These are phyloP conservation scores for Andrena minutula DNA, from an alignment of 2,888 invertebrate species.

Conservation along the genomic window DNA sequence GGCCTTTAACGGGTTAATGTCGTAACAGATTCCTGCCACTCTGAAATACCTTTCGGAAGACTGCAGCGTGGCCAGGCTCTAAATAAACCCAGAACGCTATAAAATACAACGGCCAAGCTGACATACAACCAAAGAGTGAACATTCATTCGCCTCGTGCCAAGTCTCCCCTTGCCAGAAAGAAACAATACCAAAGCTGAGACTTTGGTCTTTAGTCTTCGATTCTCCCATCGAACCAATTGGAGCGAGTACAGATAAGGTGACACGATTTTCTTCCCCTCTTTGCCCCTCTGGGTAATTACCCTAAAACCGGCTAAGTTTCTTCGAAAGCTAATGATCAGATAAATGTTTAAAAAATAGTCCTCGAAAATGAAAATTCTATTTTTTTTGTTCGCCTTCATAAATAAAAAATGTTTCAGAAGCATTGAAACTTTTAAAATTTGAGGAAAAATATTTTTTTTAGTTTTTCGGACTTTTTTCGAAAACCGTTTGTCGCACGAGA, in stretches of 20 bases:
- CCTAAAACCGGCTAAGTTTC: too few species aligned
- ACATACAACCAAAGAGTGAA: slow-evolving; percentile 39
- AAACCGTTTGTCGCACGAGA: too few species aligned
- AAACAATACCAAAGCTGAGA: slow-evolving; percentile 41
- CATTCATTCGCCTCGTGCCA: slow-evolving; percentile 52
- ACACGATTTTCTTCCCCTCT: too few species aligned
- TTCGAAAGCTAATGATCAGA: too few species aligned
- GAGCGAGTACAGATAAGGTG: not conserved
- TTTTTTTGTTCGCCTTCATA: too few species aligned
- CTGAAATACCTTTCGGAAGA: slow-evolving; percentile 51
- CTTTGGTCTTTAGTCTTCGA: slow-evolving; percentile 22
- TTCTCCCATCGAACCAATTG: not conserved
- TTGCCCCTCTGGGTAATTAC: too few species aligned
- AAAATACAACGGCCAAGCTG: slow-evolving; percentile 54
- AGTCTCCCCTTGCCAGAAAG: slow-evolving; percentile 33
- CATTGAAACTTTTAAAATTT: too few species aligned
- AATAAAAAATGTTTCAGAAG: too few species aligned
- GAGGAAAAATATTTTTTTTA: too few species aligned
- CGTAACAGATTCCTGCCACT: slow-evolving; percentile 48
- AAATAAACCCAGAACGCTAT: slow-evolving; percentile 57
- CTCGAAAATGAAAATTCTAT: too few species aligned
- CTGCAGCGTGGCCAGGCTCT: slow-evolving; percentile 37
- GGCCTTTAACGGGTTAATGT: slow-evolving; percentile 43
- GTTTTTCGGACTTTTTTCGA: too few species aligned
- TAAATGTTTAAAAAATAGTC: too few species aligned